Conservation (phyloP, 1,140 invertebrate genomes). For the Drosophila takahashii region DNA sequence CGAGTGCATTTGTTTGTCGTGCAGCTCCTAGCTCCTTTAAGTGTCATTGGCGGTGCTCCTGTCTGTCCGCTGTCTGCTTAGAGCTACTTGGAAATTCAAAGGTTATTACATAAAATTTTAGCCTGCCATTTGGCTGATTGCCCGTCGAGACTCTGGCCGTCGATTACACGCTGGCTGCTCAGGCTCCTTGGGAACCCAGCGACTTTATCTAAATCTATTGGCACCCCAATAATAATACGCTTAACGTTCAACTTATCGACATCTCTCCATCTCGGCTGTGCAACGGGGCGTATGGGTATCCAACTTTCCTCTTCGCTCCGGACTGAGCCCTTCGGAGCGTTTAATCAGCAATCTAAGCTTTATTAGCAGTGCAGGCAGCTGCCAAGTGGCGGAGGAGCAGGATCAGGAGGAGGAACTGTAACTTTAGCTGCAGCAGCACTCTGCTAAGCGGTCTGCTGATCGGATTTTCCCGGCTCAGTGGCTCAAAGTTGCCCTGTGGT, state of each 20-base stretch:
- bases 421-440: conserved; percentile 58
- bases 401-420: conserved; percentile 14
- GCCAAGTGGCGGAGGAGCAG: conserved; percentile 29
- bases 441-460: conserved; percentile 63
- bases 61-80: conserved; percentile 39
- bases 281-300: conserved; percentile 71
- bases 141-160: conserved; percentile 52
- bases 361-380: conserved; percentile 74
- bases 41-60: conserved; percentile 55
- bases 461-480: conserved; percentile 72
- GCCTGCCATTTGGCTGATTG: conserved; percentile 80
- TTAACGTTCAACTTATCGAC: conserved; percentile 76
- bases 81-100: conserved; percentile 79
- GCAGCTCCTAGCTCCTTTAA: conserved; percentile 45
- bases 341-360: conserved; percentile 82
- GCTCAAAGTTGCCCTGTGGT: conserved; percentile 47
- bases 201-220: conserved; percentile 81
- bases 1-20: conserved; percentile 44
- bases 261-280: conserved; percentile 47
- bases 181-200: conserved; percentile 15
- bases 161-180: conserved; percentile 40
- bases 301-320: conserved; percentile 25
- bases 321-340: conserved; percentile 48
- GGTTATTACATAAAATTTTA: conserved; percentile 83
- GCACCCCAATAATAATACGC: conserved; percentile 75